Conservation (phyloP, 1,140 invertebrate species). For the Neuroterus valhalla region DNA sequence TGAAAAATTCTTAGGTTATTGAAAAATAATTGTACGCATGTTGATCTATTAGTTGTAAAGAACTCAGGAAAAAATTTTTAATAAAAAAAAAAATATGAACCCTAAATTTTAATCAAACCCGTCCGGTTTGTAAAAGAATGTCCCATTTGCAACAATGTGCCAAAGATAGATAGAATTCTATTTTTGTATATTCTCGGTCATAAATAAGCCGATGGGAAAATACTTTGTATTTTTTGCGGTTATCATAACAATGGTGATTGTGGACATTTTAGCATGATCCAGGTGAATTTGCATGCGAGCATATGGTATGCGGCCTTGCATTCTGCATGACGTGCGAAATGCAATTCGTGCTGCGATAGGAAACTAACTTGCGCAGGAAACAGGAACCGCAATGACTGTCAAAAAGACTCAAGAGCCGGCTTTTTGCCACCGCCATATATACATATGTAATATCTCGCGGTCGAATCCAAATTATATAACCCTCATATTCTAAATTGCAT, state of each 20-base stretch:
- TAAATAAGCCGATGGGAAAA: too few relatives aligned
- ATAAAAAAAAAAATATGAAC: too few relatives aligned
- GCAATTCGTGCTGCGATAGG: conserved; percentile 39
- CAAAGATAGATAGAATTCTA: too few relatives aligned
- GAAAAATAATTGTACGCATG: too few relatives aligned
- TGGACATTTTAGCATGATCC: not conserved
- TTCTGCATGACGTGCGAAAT: conserved; percentile 33
- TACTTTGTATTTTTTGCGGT: not conserved
- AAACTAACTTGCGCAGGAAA: conserved; percentile 39
- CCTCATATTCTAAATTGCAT: conserved; percentile 30
- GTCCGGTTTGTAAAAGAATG: too few relatives aligned
- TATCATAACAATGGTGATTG: not conserved
- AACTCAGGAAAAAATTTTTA: too few relatives aligned
- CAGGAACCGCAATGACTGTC: conserved; percentile 49
- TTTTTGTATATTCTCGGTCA: too few relatives aligned
- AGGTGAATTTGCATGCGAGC: conserved; percentile 55
- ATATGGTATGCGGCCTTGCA: conserved; percentile 52
- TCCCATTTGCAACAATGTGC: too few relatives aligned
- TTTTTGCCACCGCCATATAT: not conserved
- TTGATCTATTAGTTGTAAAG: too few relatives aligned
- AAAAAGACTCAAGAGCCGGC: conserved; percentile 34
- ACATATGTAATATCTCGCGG: conserved; percentile 2
- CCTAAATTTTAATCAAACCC: too few relatives aligned
- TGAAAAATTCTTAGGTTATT: too few relatives aligned
- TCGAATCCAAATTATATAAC: conserved; percentile 21